phyloP scores from a whole-genome alignment of 2,888 invertebrate species.

The Caenorhabditis sp. region DNA sequence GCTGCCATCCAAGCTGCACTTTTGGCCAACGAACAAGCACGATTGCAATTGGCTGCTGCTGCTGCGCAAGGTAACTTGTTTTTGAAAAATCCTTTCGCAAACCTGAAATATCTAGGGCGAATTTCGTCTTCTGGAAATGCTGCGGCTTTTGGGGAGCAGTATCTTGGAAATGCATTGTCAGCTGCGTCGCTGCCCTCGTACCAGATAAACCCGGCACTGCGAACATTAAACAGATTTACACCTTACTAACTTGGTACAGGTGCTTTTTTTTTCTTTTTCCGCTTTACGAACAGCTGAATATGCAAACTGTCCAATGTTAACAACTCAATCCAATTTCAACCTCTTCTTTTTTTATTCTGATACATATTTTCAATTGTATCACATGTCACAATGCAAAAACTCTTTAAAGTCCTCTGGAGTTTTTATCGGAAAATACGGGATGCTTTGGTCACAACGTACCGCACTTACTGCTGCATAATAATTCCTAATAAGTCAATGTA shows the following conservation, averaged over 20 bases:
- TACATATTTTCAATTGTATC: constrained; percentile 48
- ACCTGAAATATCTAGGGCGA: constrained; percentile 56
- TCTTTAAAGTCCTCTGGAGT: constrained; percentile 36
- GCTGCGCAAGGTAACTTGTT: constrained; percentile 65
- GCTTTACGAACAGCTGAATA: not conserved
- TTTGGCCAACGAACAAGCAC: constrained; percentile 69
- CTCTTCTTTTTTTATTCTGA: constrained; percentile 12
- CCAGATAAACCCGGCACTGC: constrained; percentile 64
- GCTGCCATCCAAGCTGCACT: constrained; percentile 60
- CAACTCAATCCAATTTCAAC: not conserved
- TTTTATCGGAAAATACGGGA: constrained; percentile 45
- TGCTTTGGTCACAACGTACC: constrained; percentile 4
- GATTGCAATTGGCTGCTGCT: constrained; percentile 65
- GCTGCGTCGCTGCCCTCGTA: constrained; percentile 69
- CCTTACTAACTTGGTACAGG: constrained; percentile 65
- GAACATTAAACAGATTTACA: constrained; percentile 73
- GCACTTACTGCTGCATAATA: not conserved
- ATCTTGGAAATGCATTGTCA: constrained; percentile 68
- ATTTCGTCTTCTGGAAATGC: constrained; percentile 62
- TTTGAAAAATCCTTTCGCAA: constrained; percentile 46
- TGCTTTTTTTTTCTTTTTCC: too few species aligned
- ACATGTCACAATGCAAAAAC: constrained; percentile 49
- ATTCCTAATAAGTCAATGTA: not conserved
- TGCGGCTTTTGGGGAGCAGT: constrained; percentile 67
- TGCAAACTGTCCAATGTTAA: not conserved